Evolutionary conservation across 92 coral and sea anemone genomes (phyloP).

Genomic region (Porites divaricata): DNA sequence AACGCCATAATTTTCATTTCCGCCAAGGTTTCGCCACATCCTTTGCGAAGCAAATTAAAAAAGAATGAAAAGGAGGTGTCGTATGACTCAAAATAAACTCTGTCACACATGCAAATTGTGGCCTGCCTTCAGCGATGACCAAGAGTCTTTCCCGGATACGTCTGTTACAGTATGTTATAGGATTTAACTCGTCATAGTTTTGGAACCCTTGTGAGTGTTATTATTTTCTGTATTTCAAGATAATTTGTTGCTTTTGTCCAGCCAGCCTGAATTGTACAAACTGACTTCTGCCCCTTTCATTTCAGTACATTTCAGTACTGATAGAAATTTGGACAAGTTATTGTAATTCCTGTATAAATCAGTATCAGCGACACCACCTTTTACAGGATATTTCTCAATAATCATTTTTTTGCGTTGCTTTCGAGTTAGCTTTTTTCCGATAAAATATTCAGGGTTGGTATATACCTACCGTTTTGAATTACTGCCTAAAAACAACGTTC

Average conservation of each 20-base stretch:
- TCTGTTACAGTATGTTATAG: slow-evolving; percentile 1
- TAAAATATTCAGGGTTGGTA: too few species aligned
- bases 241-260: slow-evolving; percentile 10
- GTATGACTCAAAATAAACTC: slow-evolving; percentile 16
- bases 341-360: neutral
- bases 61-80: slow-evolving; percentile 10
- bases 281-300: neutral
- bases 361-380: neutral
- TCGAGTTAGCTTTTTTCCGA: too few species aligned
- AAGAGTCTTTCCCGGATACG: neutral
- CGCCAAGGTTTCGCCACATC: neutral
- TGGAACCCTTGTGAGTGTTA: neutral
- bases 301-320: neutral
- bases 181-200: slow-evolving; percentile 8
- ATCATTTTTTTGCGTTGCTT: too few species aligned
- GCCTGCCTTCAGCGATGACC: neutral
- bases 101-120: neutral
- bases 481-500: neutral
- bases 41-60: slow-evolving; percentile 19
- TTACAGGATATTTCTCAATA: neutral
- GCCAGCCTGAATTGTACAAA: neutral
- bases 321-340: neutral
- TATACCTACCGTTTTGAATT: neutral
- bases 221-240: slow-evolving; percentile 17
- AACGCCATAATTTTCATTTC: neutral